These are phyloP conservation scores for Drosophila kurseongensis DNA, from an alignment of 1,140 invertebrate genomes.

Conservation along the genomic window DNA sequence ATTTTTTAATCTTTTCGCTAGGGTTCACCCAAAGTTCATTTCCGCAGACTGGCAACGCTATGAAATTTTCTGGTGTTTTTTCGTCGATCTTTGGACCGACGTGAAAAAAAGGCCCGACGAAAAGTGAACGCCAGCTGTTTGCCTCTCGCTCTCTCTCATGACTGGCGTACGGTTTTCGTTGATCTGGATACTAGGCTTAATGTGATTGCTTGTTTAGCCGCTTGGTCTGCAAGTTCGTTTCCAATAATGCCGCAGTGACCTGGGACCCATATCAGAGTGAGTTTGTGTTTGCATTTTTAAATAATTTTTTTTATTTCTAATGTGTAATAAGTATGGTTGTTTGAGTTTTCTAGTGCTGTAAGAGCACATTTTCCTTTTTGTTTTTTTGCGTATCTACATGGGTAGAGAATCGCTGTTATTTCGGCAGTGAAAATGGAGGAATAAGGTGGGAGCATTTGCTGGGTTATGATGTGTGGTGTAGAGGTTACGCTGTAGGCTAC, in stretches of 20 bases:
- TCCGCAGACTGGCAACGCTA: too few species aligned
- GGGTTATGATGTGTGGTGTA: neutral
- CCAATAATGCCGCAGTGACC: slow-evolving; percentile 10
- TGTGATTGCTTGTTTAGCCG: slow-evolving; percentile 5
- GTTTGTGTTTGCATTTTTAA: slow-evolving; percentile 1
- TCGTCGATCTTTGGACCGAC: too few species aligned
- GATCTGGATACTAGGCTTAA: too few species aligned
- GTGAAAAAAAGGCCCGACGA: too few species aligned
- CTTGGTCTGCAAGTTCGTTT: slow-evolving; percentile 1
- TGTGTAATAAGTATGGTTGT: slow-evolving; percentile 3
- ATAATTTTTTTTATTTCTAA: slow-evolving; percentile 15
- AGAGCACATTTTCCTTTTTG: slow-evolving; percentile 9
- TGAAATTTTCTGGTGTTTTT: too few species aligned
- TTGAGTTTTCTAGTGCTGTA: slow-evolving; percentile 9
- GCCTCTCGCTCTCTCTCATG: too few species aligned
- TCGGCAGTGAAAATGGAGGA: slow-evolving; percentile 9
- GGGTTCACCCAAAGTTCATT: too few species aligned
- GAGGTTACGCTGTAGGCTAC: too few species aligned
- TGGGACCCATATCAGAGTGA: slow-evolving; percentile 14
- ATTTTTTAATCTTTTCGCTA: too few species aligned
- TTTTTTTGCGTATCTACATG: slow-evolving; percentile 11
- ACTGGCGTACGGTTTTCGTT: too few species aligned
- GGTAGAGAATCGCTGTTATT: slow-evolving; percentile 6
- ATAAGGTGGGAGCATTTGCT: slow-evolving; percentile 6
- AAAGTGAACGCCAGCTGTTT: too few species aligned